Conservation (phyloP, 2,797 vertebrate species). For the Trachurus trachurus region DNA sequence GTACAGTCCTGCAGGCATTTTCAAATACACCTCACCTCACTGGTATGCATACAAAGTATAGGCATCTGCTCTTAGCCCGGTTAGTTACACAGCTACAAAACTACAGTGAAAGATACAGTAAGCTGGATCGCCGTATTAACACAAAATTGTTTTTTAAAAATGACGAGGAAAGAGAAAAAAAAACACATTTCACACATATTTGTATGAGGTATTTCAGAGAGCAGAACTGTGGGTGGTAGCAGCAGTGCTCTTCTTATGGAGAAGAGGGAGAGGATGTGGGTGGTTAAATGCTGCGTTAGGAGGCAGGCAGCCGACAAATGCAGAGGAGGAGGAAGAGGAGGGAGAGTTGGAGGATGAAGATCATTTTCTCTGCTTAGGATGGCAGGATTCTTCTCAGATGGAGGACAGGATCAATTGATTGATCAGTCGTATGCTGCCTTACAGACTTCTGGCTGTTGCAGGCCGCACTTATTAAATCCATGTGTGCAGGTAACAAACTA, state of each 20-base stretch:
- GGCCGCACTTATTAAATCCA: constrained; percentile 1
- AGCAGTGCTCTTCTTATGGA: constrained; percentile 52
- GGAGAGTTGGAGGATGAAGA: constrained; percentile 76
- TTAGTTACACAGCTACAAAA: constrained; percentile 27
- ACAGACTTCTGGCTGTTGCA: constrained; percentile 2
- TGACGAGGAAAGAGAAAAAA: background rate
- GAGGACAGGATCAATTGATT: constrained; percentile 13
- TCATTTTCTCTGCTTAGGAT: constrained; percentile 39
- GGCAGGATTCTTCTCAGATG: constrained; percentile 36
- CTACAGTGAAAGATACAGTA: background rate
- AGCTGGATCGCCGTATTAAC: background rate
- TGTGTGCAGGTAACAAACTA: background rate
- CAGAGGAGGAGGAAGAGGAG: constrained; percentile 81
- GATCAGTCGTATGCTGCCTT: constrained; percentile 14
- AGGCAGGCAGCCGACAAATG: constrained; percentile 66
- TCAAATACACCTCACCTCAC: constrained; percentile 63
- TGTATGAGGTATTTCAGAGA: constrained; percentile 65
- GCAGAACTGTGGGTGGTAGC: constrained; percentile 64
- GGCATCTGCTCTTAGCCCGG: constrained; percentile 11
- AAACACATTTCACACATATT: constrained; percentile 42
- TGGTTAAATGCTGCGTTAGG: constrained; percentile 67
- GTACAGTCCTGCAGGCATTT: constrained; percentile 62
- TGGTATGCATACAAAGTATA: constrained; percentile 71
- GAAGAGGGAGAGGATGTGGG: constrained; percentile 73
- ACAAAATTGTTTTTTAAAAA: background rate